Base-by-base conservation (phyloP, 1,140 invertebrate genomes). In the Mamestra configurata region DNA sequence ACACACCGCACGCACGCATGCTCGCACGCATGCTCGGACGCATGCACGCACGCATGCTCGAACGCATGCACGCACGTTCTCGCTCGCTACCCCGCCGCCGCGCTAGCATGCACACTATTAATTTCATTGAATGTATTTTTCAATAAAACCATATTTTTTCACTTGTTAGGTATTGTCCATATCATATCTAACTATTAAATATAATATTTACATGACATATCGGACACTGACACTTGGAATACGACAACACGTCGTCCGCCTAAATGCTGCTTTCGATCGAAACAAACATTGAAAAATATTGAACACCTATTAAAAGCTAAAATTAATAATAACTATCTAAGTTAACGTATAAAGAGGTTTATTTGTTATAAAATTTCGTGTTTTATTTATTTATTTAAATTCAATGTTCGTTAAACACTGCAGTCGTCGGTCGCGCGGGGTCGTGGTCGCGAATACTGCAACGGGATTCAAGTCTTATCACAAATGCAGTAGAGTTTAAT, bases 141-240 rank as follows among this genome's bases (percentile, higher is more conserved):
- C 91, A 94, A 93, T 93, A 93, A 92, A 93, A 90, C 90, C 88
- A 92, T 92, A 57, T 89, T 88, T 87, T 86, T 93, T 91, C 92
- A 94, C 93, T 94, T 94, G 92, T 94, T 94, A 94, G 92, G 92
- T 94, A 94, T 94, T 93, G 92, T 94, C 92, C 93, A 91, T 92
- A 93, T 90, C 85, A 80, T 90, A 86, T 89, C 90, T 93, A 94
- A 87, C 90, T 92, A 93, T 89, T 86, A 83, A 87, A 85, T 87
- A 86, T 90, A 86, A 83, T 93, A 93, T 94, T 86, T 94, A 94
- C 92, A 93, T 78, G 80, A 83, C 80, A 66, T 77, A n/a, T 55
- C 72, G 46, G 81, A 51, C 77, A 70, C 73, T 64, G 68, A 78
- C 81, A 80, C 83, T 70, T 55, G 59, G 72, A 64, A 53, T 43